Evolutionary conservation across 2,113 vertebrate genomes (phyloP).

Genomic region (Sula dactylatra): DNA sequence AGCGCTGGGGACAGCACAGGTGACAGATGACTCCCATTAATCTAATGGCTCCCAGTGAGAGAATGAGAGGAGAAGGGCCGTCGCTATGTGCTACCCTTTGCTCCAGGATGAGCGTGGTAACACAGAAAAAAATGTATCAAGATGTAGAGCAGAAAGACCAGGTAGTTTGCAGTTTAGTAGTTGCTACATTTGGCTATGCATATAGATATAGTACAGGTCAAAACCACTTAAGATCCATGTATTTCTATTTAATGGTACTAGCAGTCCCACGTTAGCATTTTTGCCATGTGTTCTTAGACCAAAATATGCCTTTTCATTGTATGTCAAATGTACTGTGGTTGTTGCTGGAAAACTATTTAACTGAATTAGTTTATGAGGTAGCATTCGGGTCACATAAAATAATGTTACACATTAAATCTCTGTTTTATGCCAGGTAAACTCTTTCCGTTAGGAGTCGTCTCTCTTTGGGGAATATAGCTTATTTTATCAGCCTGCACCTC

Average conservation of each 20-base stretch:
- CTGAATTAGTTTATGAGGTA: conserved; percentile 19
- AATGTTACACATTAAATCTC: conserved; percentile 7
- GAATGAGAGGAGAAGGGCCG: not conserved
- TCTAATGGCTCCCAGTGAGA: not conserved
- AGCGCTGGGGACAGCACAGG: not conserved
- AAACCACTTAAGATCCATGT: not conserved
- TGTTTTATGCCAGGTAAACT: not conserved
- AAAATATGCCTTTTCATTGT: not conserved
- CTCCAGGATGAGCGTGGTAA: not conserved
- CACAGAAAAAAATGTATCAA: not conserved
- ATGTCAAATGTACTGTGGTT: not conserved
- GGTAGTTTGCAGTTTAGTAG: not conserved
- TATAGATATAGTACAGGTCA: not conserved
- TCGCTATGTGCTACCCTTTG: not conserved
- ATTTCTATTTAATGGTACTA: not conserved
- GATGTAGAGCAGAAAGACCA: not conserved
- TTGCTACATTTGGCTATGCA: not conserved
- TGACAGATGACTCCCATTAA: not conserved
- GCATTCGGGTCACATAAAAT: not conserved
- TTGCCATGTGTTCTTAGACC: not conserved
- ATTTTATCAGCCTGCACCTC: conserved; percentile 60
- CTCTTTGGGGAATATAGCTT: conserved; percentile 8
- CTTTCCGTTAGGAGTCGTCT: not conserved
- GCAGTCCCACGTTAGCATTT: not conserved
- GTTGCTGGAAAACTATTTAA: conserved; percentile 44